Evolutionary conservation across 53 echinoderm and acorn worm species (phyloP).

Genomic region (Actinopyga echinites): DNA sequence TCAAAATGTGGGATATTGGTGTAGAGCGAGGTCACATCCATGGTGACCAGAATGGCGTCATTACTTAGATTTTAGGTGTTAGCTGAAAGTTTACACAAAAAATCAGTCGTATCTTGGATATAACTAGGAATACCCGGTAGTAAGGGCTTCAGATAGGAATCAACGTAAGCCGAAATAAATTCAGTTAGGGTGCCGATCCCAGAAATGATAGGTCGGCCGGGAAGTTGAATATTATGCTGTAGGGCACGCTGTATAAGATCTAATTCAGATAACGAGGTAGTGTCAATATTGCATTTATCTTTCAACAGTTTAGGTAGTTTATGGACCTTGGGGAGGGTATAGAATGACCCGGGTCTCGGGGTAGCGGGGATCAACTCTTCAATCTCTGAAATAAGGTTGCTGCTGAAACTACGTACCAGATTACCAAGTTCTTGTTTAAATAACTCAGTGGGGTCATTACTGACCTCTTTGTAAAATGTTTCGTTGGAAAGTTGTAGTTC

Average conservation of each 20-base stretch:
- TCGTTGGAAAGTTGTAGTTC: neutral
- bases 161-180: neutral
- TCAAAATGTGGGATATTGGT: too few relatives aligned
- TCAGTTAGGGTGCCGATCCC: neutral
- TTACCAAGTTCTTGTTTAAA: neutral
- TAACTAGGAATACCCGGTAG: too few relatives aligned
- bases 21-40: too few relatives aligned
- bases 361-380: neutral
- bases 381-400: neutral
- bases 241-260: neutral
- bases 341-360: neutral
- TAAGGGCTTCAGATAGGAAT: neutral
- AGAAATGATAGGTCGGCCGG: neutral
- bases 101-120: too few relatives aligned
- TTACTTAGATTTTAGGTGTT: too few relatives aligned
- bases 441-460: neutral
- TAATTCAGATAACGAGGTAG: neutral
- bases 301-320: neutral
- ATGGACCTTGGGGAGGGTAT: neutral
- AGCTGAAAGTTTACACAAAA: too few relatives aligned
- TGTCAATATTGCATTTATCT: neutral
- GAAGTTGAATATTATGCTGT: neutral
- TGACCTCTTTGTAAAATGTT: neutral
- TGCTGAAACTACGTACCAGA: neutral
- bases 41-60: too few relatives aligned